Conservation (phyloP, 2,797 vertebrate species). For the Lindbergichthys nudifrons region DNA sequence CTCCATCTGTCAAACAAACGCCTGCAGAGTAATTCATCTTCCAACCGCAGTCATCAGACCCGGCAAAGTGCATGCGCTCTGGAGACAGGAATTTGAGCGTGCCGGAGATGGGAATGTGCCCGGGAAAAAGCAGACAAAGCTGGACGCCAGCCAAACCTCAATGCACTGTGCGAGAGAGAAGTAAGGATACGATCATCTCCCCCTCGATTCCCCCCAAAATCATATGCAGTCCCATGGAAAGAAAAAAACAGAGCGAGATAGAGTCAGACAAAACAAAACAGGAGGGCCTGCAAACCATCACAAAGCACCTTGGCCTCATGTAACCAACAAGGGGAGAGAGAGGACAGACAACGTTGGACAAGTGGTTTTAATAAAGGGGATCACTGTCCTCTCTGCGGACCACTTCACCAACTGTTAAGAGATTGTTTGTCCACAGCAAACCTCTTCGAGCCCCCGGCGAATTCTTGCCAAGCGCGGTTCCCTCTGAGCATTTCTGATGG, state of each 20-base stretch:
- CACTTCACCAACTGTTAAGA: conserved; percentile 81
- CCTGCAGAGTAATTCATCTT: conserved; percentile 72
- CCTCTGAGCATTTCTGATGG: conserved; percentile 53
- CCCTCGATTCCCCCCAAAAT: conserved; percentile 58
- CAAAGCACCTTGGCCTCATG: conserved; percentile 74
- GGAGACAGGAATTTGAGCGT: conserved; percentile 70
- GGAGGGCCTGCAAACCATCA: conserved; percentile 78
- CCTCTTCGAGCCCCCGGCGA: conserved; percentile 52
- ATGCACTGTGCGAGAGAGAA: conserved; percentile 60
- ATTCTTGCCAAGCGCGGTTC: conserved; percentile 63
- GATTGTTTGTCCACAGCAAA: conserved; percentile 78
- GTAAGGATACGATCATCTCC: conserved; percentile 76
- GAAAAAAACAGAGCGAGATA: conserved; percentile 37
- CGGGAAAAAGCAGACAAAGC: conserved; percentile 76
- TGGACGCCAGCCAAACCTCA: conserved; percentile 81
- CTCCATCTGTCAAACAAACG: conserved; percentile 80
- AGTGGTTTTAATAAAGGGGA: conserved; percentile 84
- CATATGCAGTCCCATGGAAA: conserved; percentile 55
- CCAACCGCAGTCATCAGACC: conserved; percentile 72
- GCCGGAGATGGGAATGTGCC: conserved; percentile 73
- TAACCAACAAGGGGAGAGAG: conserved; percentile 66
- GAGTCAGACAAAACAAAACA: conserved; percentile 67
- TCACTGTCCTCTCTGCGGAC: conserved; percentile 76
- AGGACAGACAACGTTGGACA: conserved; percentile 70
- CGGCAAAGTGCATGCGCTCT: conserved; percentile 67